Evolutionary conservation across 2,888 invertebrate genomes (phyloP), one percentile per base, ranked within the genome.

Genomic region (Phlogophora meticulosa): DNA sequence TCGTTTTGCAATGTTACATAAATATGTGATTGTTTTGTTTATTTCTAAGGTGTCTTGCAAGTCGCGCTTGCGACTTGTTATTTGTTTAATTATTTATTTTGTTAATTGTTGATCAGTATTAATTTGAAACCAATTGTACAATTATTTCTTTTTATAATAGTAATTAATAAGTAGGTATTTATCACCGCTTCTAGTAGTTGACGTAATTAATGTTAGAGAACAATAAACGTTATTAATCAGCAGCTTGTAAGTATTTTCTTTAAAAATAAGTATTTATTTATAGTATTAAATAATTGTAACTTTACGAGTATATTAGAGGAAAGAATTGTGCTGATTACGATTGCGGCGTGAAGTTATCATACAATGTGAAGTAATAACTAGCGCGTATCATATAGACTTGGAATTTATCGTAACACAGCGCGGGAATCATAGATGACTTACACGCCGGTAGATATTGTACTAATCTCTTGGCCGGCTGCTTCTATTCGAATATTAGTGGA

Each of bases 171-270:
- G 61, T 76, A 76, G 61, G 49, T 67, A 56, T 59, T 56, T 58
- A 42, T 78, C 79, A 83, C 83, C 53, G 83, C 83, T 83, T 83
- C 60, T 70, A 76, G 80, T 82, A 80, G 79, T 74, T 59, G 40
- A 75, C 17, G 40, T 81, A 69, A 67, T 60, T 70, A 65, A 72
- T 66, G 20, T 51, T 67, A 66, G 64, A 76, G 62, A 74, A 68
- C 51, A 76, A 71, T 72, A 68, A 66, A 66, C 57, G 3, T 60
- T 42, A 62, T 58, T 61, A 66, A 60, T 69, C 64, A 83, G 73
- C 46, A 34, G 78, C 81, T 83, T 82, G 43, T 46, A 51, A 62
- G 43, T 56, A 57, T 66, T 80, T 72, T 57, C n/a, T 34, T 72
- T 70, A 55, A 24, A 9, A 48, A 34, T 70, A 71, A 68, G 53